Base-by-base conservation (phyloP, 2,888 invertebrate species). In the Ophioninae sp. region DNA sequence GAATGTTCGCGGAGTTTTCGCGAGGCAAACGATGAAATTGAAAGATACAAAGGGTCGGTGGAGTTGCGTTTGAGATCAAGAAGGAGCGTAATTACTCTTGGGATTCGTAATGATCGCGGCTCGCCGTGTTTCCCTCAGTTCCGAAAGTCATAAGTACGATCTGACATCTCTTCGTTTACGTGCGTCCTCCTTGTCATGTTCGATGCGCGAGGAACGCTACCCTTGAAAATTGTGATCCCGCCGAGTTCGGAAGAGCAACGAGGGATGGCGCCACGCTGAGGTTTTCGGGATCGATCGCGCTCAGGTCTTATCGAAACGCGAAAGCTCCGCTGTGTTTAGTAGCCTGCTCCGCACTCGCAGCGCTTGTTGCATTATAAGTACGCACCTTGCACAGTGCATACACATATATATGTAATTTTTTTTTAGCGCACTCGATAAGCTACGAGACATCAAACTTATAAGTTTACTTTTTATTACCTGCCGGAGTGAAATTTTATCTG, bases 111-210 rank as follows among this genome's bases (percentile, higher is more conserved):
- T 82, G 44, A 84, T 78, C 67, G 76, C 57, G 59, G 67, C 73
- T 79, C 72, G 64, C 64, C 67, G 73, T 68, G 56, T 82, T 82
- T 77, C 79, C 84, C 84, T 82, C 82, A 79, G 81, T 84, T 80
- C 82, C 84, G 87, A 83, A 87, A 87, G 86, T 89, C 87, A 88
- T 89, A 81, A 81, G 88, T 82, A 81, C 83, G 80, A 87, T 86
- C 81, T 89, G 87, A 88, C 88, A 86, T 88, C 83, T 88, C 84
- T 85, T 86, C 86, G 84, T 87, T 83, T 76, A 74, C 81, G 81
- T 79, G 82, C 82, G 77, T 78, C 73, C 73, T 41, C 78, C 73
- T 41, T 72, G 64, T 64, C 78, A 79, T 41, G 57, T 23, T 41
- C 39, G 21, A 23, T 74, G 8, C 1, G 64, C 30, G 37, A 57